A percentile compares a stretch with the other conserved stretches of the same genome.
Conservation (phyloP, 1,140 invertebrate species). For the Acromyrmex echinatior region DNA sequence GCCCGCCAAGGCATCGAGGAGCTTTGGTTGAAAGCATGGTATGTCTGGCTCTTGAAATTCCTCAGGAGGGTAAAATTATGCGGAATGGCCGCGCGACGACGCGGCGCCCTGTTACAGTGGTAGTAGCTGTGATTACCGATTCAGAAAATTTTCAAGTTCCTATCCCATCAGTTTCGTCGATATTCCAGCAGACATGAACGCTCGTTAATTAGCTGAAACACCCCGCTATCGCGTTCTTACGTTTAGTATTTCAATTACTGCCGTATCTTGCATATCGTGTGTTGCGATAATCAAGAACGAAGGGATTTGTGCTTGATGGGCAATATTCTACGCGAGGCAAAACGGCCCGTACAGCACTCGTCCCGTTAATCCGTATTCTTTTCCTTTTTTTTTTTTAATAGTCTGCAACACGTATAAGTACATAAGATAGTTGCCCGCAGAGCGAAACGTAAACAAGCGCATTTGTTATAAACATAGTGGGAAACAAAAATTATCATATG, state of each 20-base stretch:
- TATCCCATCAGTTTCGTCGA: constrained; percentile 33
- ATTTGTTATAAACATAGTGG: constrained; percentile 16
- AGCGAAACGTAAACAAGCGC: constrained; percentile 21
- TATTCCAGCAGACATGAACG: constrained; percentile 24
- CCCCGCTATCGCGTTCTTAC: constrained; percentile 57
- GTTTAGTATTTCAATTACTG: constrained; percentile 70
- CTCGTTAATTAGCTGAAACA: constrained; percentile 71
- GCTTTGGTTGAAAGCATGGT: constrained; percentile 42
- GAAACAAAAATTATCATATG: constrained; percentile 7
- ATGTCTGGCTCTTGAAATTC: constrained; percentile 61
- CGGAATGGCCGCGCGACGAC: constrained; percentile 51
- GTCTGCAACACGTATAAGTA: background rate
- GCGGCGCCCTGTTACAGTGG: constrained; percentile 49
- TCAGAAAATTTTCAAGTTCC: constrained; percentile 42
- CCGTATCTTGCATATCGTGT: constrained; percentile 62
- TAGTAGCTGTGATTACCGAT: constrained; percentile 53
- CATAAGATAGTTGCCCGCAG: background rate
- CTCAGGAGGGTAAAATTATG: constrained; percentile 65
- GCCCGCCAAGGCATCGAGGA: constrained; percentile 33
- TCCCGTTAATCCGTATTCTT: constrained; percentile 65
- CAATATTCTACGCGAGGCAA: constrained; percentile 42
- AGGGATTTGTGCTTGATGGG: constrained; percentile 46
- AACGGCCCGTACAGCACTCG: constrained; percentile 28
- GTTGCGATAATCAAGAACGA: constrained; percentile 48
- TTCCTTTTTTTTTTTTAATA: constrained; percentile 9